These are phyloP conservation scores for Ammodytes dubius DNA, from an alignment of 2,113 vertebrate genomes.

Conservation along the genomic window DNA sequence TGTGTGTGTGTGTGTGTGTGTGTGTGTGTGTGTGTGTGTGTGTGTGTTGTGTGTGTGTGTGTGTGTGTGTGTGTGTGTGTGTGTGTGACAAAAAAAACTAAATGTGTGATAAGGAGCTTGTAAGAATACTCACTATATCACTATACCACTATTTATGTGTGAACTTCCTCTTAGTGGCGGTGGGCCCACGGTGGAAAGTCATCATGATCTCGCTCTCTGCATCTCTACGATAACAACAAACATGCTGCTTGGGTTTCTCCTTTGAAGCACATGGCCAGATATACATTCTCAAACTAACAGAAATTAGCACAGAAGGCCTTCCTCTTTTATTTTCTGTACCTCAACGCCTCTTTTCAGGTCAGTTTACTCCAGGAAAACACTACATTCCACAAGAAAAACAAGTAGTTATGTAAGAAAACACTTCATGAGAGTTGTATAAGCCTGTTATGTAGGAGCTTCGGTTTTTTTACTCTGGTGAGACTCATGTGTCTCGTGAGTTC, in stretches of 20 bases:
- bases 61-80: conserved; percentile 10
- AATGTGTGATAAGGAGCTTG: background rate
- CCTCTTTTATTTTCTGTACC: background rate
- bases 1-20: conserved; percentile 3
- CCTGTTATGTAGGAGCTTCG: background rate
- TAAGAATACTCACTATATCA: conserved; percentile 7
- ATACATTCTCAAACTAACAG: no score
- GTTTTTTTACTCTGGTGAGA: background rate
- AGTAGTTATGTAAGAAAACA: background rate
- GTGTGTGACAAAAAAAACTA: background rate
- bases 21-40: background rate
- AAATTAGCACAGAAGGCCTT: background rate
- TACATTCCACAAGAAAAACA: background rate
- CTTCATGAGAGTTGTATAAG: background rate
- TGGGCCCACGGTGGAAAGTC: conserved; percentile 20
- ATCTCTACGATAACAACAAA: conserved; percentile 5
- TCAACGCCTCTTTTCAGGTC: background rate
- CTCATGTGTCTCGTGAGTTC: conserved; percentile 40
- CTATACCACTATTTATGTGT: background rate
- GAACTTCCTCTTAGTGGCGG: background rate
- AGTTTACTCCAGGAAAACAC: background rate
- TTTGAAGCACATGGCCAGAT: background rate
- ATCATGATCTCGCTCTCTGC: background rate
- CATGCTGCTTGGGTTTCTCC: background rate
- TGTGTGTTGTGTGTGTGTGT: conserved; percentile 16